Evolutionary conservation across 2,113 vertebrate species (phyloP).

Genomic region (Eretmochelys imbricata): DNA sequence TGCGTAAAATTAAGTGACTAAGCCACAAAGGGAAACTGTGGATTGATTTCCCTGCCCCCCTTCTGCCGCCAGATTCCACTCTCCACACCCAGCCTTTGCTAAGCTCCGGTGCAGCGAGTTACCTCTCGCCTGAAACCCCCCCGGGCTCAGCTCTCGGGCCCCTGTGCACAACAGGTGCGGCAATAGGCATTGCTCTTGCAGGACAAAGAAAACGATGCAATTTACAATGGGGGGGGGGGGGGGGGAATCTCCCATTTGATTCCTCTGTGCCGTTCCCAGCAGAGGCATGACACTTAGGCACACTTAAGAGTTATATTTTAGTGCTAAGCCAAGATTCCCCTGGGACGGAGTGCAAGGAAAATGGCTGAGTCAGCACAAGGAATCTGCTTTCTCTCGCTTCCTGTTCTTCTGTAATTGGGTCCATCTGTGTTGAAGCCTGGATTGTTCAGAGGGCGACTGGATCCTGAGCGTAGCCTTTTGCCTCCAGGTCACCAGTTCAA

Average conservation of each 20-base stretch:
- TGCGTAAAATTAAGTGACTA: constrained; percentile 49
- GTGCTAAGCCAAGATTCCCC: rapidly evolving
- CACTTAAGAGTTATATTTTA: background rate
- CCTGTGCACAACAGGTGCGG: rapidly evolving
- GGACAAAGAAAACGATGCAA: background rate
- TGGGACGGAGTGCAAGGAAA: rapidly evolving
- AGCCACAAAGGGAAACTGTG: constrained; percentile 12
- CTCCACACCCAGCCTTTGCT: background rate
- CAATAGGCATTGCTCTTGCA: background rate
- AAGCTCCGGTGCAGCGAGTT: background rate
- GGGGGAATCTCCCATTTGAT: background rate
- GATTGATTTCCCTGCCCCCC: background rate
- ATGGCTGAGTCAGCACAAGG: rapidly evolving
- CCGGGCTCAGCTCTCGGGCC: rapidly evolving
- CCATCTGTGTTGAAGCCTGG: background rate
- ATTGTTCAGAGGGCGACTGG: background rate
- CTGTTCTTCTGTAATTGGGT: background rate
- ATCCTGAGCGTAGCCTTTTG: background rate
- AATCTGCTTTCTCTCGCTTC: background rate
- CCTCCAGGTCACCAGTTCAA: background rate
- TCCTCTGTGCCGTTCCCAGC: background rate
- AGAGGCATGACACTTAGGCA: background rate
- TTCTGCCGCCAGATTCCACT: rapidly evolving
- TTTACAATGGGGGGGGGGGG: rapidly evolving
- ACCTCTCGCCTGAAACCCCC: rapidly evolving